These are phyloP conservation scores for Parapristionchus giblindavisi DNA, from an alignment of 2,888 invertebrate genomes.

Conservation along the genomic window DNA sequence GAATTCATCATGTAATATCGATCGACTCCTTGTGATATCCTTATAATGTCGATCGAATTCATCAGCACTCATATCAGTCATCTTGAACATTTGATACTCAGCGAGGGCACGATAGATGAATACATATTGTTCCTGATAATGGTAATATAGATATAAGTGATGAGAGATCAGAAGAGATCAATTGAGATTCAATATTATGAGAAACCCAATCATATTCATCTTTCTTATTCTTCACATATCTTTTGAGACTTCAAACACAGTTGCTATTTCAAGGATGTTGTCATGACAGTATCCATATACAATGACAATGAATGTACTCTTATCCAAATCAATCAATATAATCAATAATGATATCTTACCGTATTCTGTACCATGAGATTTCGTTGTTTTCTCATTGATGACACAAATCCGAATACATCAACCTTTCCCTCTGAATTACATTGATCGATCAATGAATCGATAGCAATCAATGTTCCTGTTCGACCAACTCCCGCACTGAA, in stretches of 20 bases:
- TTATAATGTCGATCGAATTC: conserved; percentile 47
- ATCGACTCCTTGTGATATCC: background rate
- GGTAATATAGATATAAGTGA: too few relatives aligned
- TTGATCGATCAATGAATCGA: conserved; percentile 89
- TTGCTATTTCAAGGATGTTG: background rate
- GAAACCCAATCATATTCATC: too few relatives aligned
- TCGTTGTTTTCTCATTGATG: conserved; percentile 86
- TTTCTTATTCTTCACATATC: background rate
- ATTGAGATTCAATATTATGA: too few relatives aligned
- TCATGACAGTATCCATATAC: conserved; percentile 6
- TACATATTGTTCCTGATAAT: conserved; percentile 87
- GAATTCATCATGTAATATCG: too few relatives aligned
- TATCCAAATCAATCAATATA: conserved; percentile 42
- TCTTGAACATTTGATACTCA: conserved; percentile 89
- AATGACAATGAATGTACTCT: conserved; percentile 5
- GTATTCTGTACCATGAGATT: conserved; percentile 92
- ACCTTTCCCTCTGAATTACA: conserved; percentile 75
- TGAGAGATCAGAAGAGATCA: too few relatives aligned
- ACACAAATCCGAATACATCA: conserved; percentile 89
- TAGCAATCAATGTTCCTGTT: conserved; percentile 90
- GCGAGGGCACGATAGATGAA: conserved; percentile 92
- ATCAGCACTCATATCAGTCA: conserved; percentile 79
- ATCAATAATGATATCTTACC: conserved; percentile 73
- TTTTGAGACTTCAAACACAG: too few relatives aligned
- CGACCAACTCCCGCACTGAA: conserved; percentile 89